Evolutionary conservation across 2,888 invertebrate species (phyloP), one percentile per base, ranked within the genome.

Genomic region (Periphyllus acericola): DNA sequence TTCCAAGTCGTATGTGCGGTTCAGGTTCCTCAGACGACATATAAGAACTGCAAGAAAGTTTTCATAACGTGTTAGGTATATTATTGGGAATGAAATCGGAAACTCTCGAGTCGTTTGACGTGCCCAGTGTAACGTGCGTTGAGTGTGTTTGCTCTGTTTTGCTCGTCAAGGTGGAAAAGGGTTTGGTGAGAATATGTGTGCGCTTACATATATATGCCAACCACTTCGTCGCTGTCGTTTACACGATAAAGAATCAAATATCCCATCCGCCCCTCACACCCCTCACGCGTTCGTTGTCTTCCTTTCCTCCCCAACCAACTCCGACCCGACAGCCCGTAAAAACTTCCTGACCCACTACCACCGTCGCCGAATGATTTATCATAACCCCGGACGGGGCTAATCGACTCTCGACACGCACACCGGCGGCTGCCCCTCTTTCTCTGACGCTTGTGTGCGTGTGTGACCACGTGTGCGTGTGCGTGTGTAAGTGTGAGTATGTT

Each of bases 341-440:
- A 82, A 82, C 71, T 82, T 82, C 82, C 82, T 71, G 82, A 82
- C 71, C 72, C 72, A 52, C 32, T 82, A 25, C 71, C n/a, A 68
- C 78, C 32, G 21, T 36, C 68, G 21, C 68, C 14, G n/a, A 8
- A 72, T 55, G 83, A 83, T 83, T 83, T 55, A 83, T 83, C 55
- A 74, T 55, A 55, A 1, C n/a, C 8, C 6, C n/a, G 1, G 72
- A 52, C 34, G n/a, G n/a, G 9, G 72, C 52, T 83, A 83, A 83
- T 83, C 83, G 72, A 52, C 83, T 72, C n/a, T 74, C 34, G 34
- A 72, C 83, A 83, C 83, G 83, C 72, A 83, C 52, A 19, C 34
- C 80, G 36, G 5, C 66, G 19, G n/a, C 36, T 8, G 52, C 9
- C 25, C 19, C 52, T 11, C 9, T 1, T n/a, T n/a, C n/a, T 68